Percentiles rank a stretch among this genome's conserved stretches.
phyloP scores from a whole-genome alignment of 92 coral and sea anemone species.

The Palythoa heliodiscus region DNA sequence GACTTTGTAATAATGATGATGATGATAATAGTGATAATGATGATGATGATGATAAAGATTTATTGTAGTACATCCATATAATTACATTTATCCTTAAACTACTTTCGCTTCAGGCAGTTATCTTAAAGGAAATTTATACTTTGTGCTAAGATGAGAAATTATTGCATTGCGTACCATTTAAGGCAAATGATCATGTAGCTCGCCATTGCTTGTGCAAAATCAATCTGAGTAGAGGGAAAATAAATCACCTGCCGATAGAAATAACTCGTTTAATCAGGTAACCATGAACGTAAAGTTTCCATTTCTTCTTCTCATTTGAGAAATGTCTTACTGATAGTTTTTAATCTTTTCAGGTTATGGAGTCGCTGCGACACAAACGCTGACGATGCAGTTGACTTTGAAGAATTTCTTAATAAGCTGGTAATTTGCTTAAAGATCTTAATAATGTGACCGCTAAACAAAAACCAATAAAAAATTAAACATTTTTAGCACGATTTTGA shows the following conservation, averaged over 20 bases:
- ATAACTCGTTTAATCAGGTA: background rate
- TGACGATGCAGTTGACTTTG: constrained; percentile 83
- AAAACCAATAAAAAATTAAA: background rate
- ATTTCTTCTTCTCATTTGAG: background rate
- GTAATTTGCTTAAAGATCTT: constrained; percentile 45
- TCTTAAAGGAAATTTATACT: too few relatives aligned
- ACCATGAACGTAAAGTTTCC: background rate
- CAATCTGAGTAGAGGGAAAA: too few relatives aligned
- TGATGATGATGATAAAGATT: too few relatives aligned
- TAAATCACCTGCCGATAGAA: background rate
- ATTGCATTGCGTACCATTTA: too few relatives aligned
- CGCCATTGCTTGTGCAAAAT: too few relatives aligned
- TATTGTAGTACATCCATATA: too few relatives aligned
- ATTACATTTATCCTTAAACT: too few relatives aligned
- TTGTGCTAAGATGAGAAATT: too few relatives aligned
- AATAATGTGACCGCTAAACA: background rate
- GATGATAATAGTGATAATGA: too few relatives aligned
- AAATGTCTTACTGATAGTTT: background rate
- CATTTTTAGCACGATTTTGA: background rate
- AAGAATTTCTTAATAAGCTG: constrained; percentile 86
- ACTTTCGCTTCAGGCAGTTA: too few relatives aligned
- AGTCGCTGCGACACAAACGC: constrained; percentile 83
- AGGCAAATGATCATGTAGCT: too few relatives aligned
- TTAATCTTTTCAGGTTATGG: constrained; percentile 73
- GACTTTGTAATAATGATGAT: too few relatives aligned